Evolutionary conservation across 2,797 vertebrate genomes (phyloP), one percentile per base, ranked within the genome.

Genomic region (Eulemur mongoz): DNA sequence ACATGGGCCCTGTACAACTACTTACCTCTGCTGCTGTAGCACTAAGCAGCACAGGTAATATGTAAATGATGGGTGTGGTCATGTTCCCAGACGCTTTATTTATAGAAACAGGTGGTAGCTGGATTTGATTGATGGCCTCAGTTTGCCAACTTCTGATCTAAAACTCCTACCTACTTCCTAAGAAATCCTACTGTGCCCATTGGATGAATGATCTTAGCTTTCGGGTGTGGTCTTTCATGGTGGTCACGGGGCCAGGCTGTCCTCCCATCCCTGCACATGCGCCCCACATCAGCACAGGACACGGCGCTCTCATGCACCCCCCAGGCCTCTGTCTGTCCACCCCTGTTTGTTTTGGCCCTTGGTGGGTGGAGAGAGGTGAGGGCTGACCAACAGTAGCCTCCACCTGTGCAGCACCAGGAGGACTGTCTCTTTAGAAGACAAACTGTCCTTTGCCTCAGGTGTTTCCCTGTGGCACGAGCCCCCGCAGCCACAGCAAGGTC

Each of bases 241-340:
- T 17, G 4, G 35, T 65, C 9, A 10, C 30, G 25, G 32, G 35
- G 6, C 50, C 50, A 25, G 10, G 11, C 54, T 3, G 1, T 45
- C 30, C 17, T 14, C 4, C 13, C 0, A 11, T 12, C 13, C 54
- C 8, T 13, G 25, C 25, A 11, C 52, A 57, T 0, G 9, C 1
- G 10, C 17, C 11, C 12, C 10, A 5, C 1, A 1, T 52, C 11
- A 6, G 48, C 1, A 17, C 23, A 50, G 65, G 25, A 14, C 12
- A 7, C 17, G 7, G 1, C 7, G 2, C 25, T 11, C 25, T 15
- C 7, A 9, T 20, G 52, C 50, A 5, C 2, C 1, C 25, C 22
- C 13, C 7, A 27, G 23, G 35, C 11, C 25, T 96, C 40, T 1
- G 5, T 22, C 43, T 1, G 5, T 22, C 43, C 20, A 22, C 30